Evolutionary conservation across 2,797 vertebrate species (phyloP).

Genomic region (Telmatherina bonti): DNA sequence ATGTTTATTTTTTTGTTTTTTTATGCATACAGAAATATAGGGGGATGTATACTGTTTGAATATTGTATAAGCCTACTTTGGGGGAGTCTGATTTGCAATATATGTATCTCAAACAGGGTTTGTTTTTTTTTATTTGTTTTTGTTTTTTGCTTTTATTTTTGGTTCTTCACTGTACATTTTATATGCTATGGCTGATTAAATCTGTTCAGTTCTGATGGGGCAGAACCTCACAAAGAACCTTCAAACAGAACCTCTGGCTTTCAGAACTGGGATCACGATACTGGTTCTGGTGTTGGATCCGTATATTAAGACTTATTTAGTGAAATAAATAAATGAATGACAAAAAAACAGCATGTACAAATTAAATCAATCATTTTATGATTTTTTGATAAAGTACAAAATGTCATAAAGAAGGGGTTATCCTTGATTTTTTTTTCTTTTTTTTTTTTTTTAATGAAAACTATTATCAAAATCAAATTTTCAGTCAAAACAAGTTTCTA

Average conservation of each 20-base stretch:
- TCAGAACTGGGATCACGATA: neutral
- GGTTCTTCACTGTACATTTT: conserved; percentile 12
- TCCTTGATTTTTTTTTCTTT: no score
- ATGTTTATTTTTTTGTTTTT: conserved; percentile 29
- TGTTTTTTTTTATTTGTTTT: conserved; percentile 25
- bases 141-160: no score
- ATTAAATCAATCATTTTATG: neutral
- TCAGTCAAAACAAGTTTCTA: neutral
- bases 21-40: conserved; percentile 15
- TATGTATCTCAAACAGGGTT: conserved; percentile 48
- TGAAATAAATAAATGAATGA: neutral
- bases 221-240: conserved; percentile 30
- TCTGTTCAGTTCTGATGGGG: conserved; percentile 25
- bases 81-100: neutral
- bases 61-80: conserved; percentile 1
- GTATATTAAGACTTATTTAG: neutral
- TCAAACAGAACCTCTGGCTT: neutral
- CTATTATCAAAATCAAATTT: neutral
- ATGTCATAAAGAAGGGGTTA: neutral
- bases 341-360: neutral
- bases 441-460: neutral
- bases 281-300: neutral
- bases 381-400: neutral
- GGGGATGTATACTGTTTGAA: conserved; percentile 25
- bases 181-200: conserved; percentile 8